Evolutionary conservation across 2,113 vertebrate genomes (phyloP).

Genomic region (Anhinga rufa): DNA sequence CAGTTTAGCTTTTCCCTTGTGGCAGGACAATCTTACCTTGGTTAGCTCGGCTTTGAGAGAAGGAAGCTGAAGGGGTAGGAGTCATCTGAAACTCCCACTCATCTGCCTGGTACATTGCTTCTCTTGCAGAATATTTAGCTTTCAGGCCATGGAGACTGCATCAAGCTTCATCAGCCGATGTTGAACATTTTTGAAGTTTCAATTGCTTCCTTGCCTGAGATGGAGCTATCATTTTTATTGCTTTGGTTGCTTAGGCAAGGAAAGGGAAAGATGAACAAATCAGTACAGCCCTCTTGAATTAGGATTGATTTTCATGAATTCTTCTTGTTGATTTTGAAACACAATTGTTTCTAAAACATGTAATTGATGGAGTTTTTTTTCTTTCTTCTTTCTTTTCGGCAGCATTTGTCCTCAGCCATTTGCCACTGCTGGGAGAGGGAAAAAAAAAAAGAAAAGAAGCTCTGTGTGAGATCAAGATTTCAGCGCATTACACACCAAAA

Average conservation of each 20-base stretch:
- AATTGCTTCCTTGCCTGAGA: slow-evolving; percentile 39
- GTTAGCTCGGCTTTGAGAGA: background rate
- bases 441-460: background rate
- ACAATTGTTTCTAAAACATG: slow-evolving; percentile 52
- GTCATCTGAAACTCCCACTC: slow-evolving; percentile 49
- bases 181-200: slow-evolving; percentile 36
- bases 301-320: slow-evolving; percentile 45
- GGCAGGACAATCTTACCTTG: background rate
- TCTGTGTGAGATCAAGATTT: slow-evolving; percentile 62
- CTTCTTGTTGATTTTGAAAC: slow-evolving; percentile 46
- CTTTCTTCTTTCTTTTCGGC: background rate
- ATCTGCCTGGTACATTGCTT: slow-evolving; percentile 18
- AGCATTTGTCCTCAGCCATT: slow-evolving; percentile 50
- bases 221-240: slow-evolving; percentile 52
- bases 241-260: slow-evolving; percentile 33
- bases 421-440: background rate
- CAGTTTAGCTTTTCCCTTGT: background rate
- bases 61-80: background rate
- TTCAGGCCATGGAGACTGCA: slow-evolving; percentile 42
- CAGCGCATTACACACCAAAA: slow-evolving; percentile 56
- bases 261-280: slow-evolving; percentile 25
- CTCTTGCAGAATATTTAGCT: slow-evolving; percentile 54
- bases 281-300: slow-evolving; percentile 34
- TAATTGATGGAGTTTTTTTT: slow-evolving; percentile 1
- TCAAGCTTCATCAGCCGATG: slow-evolving; percentile 45